Base-by-base conservation (phyloP, 2,113 vertebrate genomes). In the Ailuropoda melanoleuca region DNA sequence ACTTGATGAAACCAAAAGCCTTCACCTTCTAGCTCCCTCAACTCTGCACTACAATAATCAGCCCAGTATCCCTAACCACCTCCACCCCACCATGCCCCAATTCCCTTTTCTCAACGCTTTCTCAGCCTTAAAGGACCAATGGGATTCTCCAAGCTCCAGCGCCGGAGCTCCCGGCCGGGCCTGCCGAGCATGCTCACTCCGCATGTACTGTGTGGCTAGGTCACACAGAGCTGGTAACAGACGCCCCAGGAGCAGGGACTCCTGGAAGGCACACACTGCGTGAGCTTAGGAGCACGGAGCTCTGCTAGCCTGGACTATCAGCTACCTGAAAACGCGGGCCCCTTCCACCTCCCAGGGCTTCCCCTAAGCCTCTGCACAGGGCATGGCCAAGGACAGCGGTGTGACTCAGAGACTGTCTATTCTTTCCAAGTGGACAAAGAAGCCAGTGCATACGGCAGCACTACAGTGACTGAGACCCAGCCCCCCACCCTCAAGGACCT, bases 291-390 rank as follows among this genome's bases (percentile, higher is more conserved):
- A 43, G 29, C 48, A 56, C 0, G 0, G 83, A 10, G 50, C 31
- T 37, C 66, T 50, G 37, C 53, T 14, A 8, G 3, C n/a, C 50
- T 6, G 15, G 17, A n/a, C 62, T 37, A 6, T 0, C 0, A 0
- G 37, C 43, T 64, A 21, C 34, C 53, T 81, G 39, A 75, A 88
- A 43, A 70, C 4, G 21, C 53, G 43, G 39, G 50, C 21, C 14
- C 21, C 17, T 21, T 48, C 34, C 34, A 46, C 66, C 43, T 83
- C 24, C 15, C 24, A 58, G 48, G 58, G 50, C 43, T 34, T 70
- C 24, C 50, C 68, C 72, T 37, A 34, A 60, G 92, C 37, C 34
- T 55, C 77, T 23, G 19, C 48, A 17, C 21, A 80, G 19, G 24
- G 60, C 19, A 21, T 17, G 46, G 23, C 62, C 64, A n/a, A n/a